These are phyloP conservation scores for Sesamia nonagrioides DNA, from an alignment of 1,140 invertebrate species.

Conservation along the genomic window DNA sequence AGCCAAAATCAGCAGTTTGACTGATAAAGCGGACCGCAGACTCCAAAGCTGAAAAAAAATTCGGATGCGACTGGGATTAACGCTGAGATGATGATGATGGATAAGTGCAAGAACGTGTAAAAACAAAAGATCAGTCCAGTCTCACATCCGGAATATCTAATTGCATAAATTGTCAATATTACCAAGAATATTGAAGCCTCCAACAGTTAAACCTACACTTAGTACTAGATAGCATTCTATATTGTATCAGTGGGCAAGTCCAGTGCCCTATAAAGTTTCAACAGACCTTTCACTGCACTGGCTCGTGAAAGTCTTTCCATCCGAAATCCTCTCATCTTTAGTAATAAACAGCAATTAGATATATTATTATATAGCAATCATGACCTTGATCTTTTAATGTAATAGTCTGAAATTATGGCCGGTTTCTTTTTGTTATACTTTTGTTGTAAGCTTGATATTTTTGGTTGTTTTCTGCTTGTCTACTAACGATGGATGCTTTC, in stretches of 20 bases:
- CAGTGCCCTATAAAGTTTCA: slow-evolving; percentile 30
- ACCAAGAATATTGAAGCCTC: background rate
- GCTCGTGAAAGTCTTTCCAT: slow-evolving; percentile 10
- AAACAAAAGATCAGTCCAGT: too few relatives aligned
- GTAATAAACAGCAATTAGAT: background rate
- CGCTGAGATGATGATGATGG: too few relatives aligned
- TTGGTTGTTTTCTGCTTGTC: background rate
- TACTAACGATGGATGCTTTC: background rate
- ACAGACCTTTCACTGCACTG: slow-evolving; percentile 25
- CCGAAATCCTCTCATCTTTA: slow-evolving; percentile 19
- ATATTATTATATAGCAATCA: slow-evolving; percentile 1
- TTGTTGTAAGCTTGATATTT: background rate
- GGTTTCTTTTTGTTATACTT: background rate
- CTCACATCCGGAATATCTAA: background rate
- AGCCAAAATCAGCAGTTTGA: too few relatives aligned
- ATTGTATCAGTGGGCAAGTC: slow-evolving; percentile 29
- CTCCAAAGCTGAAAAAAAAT: too few relatives aligned
- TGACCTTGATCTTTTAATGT: slow-evolving; percentile 27
- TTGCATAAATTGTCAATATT: background rate
- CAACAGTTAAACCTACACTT: background rate
- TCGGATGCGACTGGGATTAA: too few relatives aligned
- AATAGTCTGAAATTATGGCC: slow-evolving; percentile 1
- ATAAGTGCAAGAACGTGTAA: too few relatives aligned
- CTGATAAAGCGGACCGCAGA: too few relatives aligned
- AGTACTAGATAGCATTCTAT: slow-evolving; percentile 12